Base-by-base conservation (phyloP, 2,113 vertebrate genomes). In the Labrus mixtus region DNA sequence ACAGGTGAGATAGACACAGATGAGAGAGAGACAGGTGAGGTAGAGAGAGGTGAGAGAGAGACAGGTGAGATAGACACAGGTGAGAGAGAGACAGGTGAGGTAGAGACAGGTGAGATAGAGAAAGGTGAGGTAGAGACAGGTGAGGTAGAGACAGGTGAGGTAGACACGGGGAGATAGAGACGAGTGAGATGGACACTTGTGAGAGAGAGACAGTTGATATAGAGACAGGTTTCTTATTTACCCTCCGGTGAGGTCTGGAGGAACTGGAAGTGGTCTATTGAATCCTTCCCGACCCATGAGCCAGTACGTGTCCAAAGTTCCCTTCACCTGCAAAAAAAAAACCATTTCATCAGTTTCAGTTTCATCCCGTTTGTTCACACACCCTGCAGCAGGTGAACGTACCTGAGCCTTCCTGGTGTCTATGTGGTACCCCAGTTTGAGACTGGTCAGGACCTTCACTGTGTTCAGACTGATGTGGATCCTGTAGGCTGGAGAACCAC, bases 381-480 rank as follows among this genome's bases (percentile, higher is more conserved):
- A 59, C 6, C 4, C 11, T 45, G 1, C 7, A 20, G 29, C 11
- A 72, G 63, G 53, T 45, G 20, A 1, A 9, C 10, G 11, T 86
- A 90, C 90, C 83, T 87, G 36, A 0, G 83, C 72, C 78, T 91
- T 89, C 37, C 88, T 70, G 71, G 88, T 93, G 23, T 93, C 91
- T 7, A 92, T 88, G 69, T 84, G 79, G 55, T 91, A 92, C 15
- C 91, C 91, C 43, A 80, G 70, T 63, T 92, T 91, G 13, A 92
- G 90, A 37, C 90, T 90, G 20, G 82, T 84, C 62, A 93, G 91
- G 79, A 93, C 84, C 67, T 93, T 91, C 46, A 91, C 79, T 0
- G 92, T 90, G n/a, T 53, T 55, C 57, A 92, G 80, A 79, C 93
- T 91, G 79, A 93, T 87, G 71, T 93, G 81, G 87, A 93, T 93